Evolutionary conservation across 2,113 vertebrate species (phyloP).

Genomic region (Serinus canaria): DNA sequence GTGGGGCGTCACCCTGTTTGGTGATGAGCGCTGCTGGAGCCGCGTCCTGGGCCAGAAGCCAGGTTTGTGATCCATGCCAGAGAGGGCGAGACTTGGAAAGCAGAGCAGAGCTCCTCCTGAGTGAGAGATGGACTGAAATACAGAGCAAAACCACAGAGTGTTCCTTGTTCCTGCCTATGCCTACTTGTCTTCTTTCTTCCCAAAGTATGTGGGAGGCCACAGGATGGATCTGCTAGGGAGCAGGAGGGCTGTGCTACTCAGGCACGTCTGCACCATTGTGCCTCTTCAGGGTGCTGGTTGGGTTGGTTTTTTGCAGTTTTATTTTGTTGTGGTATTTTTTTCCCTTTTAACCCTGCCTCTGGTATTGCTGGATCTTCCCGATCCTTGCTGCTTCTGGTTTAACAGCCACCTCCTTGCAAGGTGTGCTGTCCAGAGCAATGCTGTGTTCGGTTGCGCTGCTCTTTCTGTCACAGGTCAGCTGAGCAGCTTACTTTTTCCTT

Average conservation of each 20-base stretch:
- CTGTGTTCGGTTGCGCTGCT: background rate
- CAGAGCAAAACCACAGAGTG: conserved; percentile 49
- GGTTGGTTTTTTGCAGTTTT: background rate
- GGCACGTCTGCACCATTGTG: background rate
- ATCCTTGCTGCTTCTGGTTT: background rate
- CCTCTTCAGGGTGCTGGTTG: background rate
- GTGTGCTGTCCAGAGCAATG: background rate
- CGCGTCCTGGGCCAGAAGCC: conserved; percentile 44
- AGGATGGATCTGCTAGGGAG: background rate
- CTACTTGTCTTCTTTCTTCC: conserved; percentile 18
- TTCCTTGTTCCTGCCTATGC: conserved; percentile 55
- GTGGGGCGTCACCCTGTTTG: conserved; percentile 52
- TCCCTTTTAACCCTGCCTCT: background rate
- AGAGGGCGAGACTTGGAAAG: conserved; percentile 57
- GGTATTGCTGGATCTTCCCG: background rate
- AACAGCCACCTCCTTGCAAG: background rate
- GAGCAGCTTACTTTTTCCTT: background rate
- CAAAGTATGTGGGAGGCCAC: background rate
- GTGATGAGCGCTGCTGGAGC: conserved; percentile 44
- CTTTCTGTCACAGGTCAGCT: background rate
- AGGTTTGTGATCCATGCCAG: conserved; percentile 36
- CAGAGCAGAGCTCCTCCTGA: conserved; percentile 42
- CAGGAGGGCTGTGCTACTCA: background rate
- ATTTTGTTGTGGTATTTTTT: background rate
- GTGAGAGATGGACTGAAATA: conserved; percentile 52